phyloP scores from a whole-genome alignment of 2,797 vertebrate genomes.

The Pipistrellus pygmaeus region DNA sequence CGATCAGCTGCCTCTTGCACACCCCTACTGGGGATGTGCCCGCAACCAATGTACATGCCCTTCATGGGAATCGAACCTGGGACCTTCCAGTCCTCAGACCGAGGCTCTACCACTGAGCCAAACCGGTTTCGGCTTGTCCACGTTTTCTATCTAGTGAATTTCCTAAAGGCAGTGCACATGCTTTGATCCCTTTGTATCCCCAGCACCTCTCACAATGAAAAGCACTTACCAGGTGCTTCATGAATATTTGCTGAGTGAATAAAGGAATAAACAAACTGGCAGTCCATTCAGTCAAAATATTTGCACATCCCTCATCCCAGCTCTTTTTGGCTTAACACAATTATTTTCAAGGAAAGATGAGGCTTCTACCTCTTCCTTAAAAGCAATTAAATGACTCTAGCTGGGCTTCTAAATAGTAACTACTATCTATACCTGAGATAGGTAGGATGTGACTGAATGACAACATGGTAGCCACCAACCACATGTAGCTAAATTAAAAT shows the following conservation, averaged over 20 bases:
- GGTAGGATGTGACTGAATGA: neutral
- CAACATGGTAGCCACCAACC: neutral
- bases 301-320: neutral
- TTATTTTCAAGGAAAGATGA: neutral
- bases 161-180: neutral
- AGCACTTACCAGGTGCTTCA: neutral
- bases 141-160: neutral
- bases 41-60: no score
- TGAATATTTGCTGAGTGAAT: neutral
- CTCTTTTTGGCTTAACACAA: neutral
- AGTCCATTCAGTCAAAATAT: neutral
- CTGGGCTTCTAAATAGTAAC: neutral
- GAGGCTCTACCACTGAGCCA: no score
- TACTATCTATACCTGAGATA: neutral
- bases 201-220: neutral
- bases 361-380: slow-evolving; percentile 7
- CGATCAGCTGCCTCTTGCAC: no score
- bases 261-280: slow-evolving; percentile 1
- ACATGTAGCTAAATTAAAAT: slow-evolving; percentile 7
- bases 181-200: neutral
- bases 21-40: no score
- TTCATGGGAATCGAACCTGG: no score
- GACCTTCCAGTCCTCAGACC: no score
- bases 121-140: no score
- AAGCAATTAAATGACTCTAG: neutral